phyloP scores from a whole-genome alignment of 2,797 vertebrate species.

The Helostoma temminkii region DNA sequence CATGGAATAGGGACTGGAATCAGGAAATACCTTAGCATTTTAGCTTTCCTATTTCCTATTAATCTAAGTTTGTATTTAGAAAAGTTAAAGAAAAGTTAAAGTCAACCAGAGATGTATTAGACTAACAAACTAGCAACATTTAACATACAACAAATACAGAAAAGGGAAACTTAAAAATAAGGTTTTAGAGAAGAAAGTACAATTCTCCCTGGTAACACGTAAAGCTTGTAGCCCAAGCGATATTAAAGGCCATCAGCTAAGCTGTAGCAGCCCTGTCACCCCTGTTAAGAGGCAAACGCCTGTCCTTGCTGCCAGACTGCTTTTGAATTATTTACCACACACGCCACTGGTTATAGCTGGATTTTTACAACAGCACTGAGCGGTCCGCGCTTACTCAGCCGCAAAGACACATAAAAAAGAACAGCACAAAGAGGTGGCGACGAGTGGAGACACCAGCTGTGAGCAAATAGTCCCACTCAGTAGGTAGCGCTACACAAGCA shows the following conservation, averaged over 20 bases:
- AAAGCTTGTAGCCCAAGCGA: conserved; percentile 25
- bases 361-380: conserved; percentile 72
- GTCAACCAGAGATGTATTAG: no score
- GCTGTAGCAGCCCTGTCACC: conserved; percentile 69
- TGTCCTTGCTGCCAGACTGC: conserved; percentile 72
- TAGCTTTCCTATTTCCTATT: no score
- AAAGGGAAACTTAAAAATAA: not conserved
- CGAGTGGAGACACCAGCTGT: conserved; percentile 28
- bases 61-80: no score
- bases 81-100: not conserved
- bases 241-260: conserved; percentile 63
- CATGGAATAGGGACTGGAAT: no score
- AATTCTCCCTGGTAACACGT: conserved; percentile 8
- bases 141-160: not conserved
- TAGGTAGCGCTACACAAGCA: conserved; percentile 43
- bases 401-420: conserved; percentile 51
- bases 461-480: conserved; percentile 61
- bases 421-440: conserved; percentile 45
- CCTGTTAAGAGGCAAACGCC: conserved; percentile 68
- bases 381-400: conserved; percentile 57
- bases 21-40: not conserved
- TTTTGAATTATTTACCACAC: conserved; percentile 82
- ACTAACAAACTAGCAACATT: conserved; percentile 1
- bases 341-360: conserved; percentile 68
- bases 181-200: conserved; percentile 7